Percentiles rank a stretch among this genome's conserved stretches.
Evolutionary conservation across 2,888 invertebrate species (phyloP).

Genomic region (Dinocampus coccinellae): DNA sequence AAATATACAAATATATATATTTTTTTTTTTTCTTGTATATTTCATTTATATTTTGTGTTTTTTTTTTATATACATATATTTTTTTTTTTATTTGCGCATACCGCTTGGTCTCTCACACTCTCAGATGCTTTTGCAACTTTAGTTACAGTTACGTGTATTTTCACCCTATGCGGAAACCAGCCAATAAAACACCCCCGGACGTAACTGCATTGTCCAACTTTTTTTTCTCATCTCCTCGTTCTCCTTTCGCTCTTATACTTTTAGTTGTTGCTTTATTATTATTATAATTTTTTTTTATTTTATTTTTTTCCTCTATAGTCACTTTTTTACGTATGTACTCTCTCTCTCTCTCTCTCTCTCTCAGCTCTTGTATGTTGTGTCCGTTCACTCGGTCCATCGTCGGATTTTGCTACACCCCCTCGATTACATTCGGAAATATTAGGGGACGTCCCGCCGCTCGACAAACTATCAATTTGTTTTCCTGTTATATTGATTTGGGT

Average conservation of each 20-base stretch:
- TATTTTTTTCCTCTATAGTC: constrained; percentile 39
- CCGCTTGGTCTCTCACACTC: neutral
- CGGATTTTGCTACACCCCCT: constrained; percentile 61
- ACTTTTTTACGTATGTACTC: constrained; percentile 27
- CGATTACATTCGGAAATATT: constrained; percentile 70
- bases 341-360: no score
- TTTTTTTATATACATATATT: no score
- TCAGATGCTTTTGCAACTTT: constrained; percentile 20
- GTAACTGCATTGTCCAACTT: constrained; percentile 63
- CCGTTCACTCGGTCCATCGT: constrained; percentile 34
- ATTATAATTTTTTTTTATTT: constrained; percentile 37
- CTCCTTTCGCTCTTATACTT: constrained; percentile 9
- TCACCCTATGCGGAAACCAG: constrained; percentile 67
- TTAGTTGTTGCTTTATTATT: constrained; percentile 33
- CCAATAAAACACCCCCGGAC: constrained; percentile 64
- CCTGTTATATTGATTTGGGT: constrained; percentile 42
- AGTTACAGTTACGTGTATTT: constrained; percentile 49
- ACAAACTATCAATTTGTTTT: constrained; percentile 69
- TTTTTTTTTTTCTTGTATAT: neutral
- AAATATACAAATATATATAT: no score
- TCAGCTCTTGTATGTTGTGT: constrained; percentile 42
- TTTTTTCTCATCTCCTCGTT: constrained; percentile 56
- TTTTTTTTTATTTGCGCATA: neutral
- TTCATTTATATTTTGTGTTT: neutral
- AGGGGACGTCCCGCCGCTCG: constrained; percentile 69